Percentiles rank a stretch among this genome's conserved stretches.
phyloP scores from a whole-genome alignment of 37 sponge, comb jelly and placozoan genomes.

The Haliclona indistincta region DNA sequence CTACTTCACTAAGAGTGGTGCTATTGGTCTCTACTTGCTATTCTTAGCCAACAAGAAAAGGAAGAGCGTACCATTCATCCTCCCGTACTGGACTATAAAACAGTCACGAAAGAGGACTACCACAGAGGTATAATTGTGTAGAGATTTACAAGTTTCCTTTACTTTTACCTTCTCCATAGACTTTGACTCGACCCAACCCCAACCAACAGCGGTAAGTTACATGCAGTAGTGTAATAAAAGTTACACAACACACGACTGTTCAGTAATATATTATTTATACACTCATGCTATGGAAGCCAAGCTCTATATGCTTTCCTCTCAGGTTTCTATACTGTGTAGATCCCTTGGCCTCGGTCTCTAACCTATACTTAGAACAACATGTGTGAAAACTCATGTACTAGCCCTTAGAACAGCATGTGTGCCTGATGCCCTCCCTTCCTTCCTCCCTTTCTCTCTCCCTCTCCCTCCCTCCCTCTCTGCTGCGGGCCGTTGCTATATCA shows the following conservation, averaged over 20 bases:
- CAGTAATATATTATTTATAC: no score
- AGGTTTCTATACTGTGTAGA: no score
- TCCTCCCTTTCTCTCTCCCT: no score
- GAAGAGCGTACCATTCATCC: slow-evolving; percentile 68
- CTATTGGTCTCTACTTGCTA: neutral
- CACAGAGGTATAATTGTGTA: slow-evolving; percentile 12
- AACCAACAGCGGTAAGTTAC: slow-evolving; percentile 49
- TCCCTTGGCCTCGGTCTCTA: neutral
- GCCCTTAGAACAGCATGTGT: no score
- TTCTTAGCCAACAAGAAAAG: slow-evolving; percentile 42
- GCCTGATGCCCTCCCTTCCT: no score
- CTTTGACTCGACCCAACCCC: slow-evolving; percentile 24
- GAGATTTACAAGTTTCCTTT: neutral
- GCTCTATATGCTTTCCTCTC: no score
- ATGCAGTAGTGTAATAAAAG: no score
- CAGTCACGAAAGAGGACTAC: slow-evolving; percentile 72
- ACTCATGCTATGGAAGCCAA: no score
- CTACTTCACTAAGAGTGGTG: neutral
- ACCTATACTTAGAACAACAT: neutral
- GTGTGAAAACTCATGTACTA: neutral
- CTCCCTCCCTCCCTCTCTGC: no score
- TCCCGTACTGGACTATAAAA: slow-evolving; percentile 56
- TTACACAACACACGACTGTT: no score
- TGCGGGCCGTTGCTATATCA: no score
- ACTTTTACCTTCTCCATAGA: slow-evolving; percentile 21